Evolutionary conservation across 2,888 invertebrate genomes (phyloP).

Genomic region (Athalia circularis): DNA sequence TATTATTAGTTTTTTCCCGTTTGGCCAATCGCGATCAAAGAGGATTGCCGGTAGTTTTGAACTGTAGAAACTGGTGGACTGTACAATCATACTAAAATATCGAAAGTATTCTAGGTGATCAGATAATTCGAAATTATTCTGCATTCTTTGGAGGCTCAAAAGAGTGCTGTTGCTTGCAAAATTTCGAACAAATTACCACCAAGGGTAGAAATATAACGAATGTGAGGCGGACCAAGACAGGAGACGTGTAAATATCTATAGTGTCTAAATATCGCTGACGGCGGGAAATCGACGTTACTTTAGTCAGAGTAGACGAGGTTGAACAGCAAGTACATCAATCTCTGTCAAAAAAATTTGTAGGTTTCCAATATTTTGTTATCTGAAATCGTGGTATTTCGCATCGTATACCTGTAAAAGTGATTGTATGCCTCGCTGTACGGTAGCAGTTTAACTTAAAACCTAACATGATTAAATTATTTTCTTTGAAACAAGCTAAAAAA

Average conservation of each 20-base stretch:
- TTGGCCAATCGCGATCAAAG: no score
- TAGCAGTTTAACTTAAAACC: conserved; percentile 53
- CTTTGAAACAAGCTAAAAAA: conserved; percentile 98
- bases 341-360: conserved; percentile 49
- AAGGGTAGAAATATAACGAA: conserved; percentile 9
- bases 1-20: no score
- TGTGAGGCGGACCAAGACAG: background rate
- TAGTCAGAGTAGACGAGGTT: conserved; percentile 47
- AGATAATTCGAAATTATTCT: no score
- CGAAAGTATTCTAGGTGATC: no score
- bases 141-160: no score
- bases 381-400: conserved; percentile 42
- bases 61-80: no score
- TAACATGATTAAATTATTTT: conserved; percentile 98
- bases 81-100: no score
- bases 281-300: conserved; percentile 30
- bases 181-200: background rate
- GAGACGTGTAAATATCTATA: conserved; percentile 36
- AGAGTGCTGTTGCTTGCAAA: no score
- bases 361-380: conserved; percentile 52
- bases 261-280: conserved; percentile 1
- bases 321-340: conserved; percentile 45
- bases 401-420: conserved; percentile 44
- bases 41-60: no score
- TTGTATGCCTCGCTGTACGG: conserved; percentile 58